Percentiles rank a stretch among this genome's conserved stretches.
Conservation (phyloP, 1,140 invertebrate species). For the Gyrodactylus bullatarudis region DNA sequence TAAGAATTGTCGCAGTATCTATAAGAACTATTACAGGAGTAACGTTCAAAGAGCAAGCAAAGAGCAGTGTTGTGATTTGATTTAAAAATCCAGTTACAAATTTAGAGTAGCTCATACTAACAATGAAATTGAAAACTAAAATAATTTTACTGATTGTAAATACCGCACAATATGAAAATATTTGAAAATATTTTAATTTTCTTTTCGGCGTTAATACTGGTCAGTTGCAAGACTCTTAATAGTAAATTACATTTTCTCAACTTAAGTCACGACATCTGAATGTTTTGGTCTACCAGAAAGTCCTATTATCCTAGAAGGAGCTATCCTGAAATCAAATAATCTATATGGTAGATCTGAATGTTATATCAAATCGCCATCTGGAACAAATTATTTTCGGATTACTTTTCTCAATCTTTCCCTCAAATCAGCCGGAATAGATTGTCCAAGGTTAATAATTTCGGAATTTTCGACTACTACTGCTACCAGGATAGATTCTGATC, state of each 20-base stretch:
- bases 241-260: neutral
- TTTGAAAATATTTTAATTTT: neutral
- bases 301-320: neutral
- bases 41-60: too few relatives aligned
- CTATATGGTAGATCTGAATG: neutral
- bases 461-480: neutral
- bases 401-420: neutral
- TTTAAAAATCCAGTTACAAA: too few relatives aligned
- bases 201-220: too few relatives aligned
- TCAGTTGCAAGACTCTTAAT: neutral
- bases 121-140: too few relatives aligned
- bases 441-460: neutral
- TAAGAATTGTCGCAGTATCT: too few relatives aligned
- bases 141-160: neutral
- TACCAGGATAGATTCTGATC: neutral
- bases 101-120: too few relatives aligned
- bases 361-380: neutral
- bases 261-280: neutral
- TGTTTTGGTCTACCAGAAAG: neutral
- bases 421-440: neutral
- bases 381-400: neutral
- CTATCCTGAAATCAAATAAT: neutral
- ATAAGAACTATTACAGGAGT: too few relatives aligned
- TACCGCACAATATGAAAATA: neutral
- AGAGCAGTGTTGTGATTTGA: too few relatives aligned